A percentile compares a stretch with the other conserved stretches of the same genome.
phyloP scores from a whole-genome alignment of 2,113 vertebrate genomes.

The Excalfactoria chinensis region DNA sequence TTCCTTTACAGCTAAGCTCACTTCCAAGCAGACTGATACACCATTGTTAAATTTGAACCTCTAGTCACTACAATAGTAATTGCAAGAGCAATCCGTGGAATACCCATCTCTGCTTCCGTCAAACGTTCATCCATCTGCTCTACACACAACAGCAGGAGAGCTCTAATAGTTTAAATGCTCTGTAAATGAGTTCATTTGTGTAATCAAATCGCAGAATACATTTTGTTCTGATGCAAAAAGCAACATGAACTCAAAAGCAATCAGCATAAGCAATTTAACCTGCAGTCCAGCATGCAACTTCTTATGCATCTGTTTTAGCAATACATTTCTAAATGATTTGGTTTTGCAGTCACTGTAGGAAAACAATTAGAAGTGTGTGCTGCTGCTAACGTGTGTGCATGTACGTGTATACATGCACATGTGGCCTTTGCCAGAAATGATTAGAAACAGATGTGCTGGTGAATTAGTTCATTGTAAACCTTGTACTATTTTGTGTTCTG shows the following conservation, averaged over 20 bases:
- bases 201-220: background rate
- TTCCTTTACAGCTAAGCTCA: slow-evolving; percentile 34
- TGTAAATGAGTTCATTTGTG: slow-evolving; percentile 9
- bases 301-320: background rate
- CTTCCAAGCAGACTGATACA: slow-evolving; percentile 44
- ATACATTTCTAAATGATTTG: background rate
- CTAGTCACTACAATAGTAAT: slow-evolving; percentile 28
- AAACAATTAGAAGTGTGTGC: background rate
- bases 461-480: slow-evolving; percentile 85
- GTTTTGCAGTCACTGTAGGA: background rate
- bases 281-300: background rate
- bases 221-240: background rate
- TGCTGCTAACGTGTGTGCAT: background rate
- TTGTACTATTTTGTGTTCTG: slow-evolving; percentile 32
- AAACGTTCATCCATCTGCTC: background rate
- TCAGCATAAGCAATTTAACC: background rate
- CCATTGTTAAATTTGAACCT: slow-evolving; percentile 59
- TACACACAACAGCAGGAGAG: background rate
- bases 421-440: slow-evolving; percentile 65
- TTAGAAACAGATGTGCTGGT: slow-evolving; percentile 84
- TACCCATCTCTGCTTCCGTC: slow-evolving; percentile 10
- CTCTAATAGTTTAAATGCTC: background rate
- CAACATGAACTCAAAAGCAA: background rate
- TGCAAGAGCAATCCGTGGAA: background rate
- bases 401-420: background rate